These are phyloP conservation scores for Heliconius eleuchia DNA, from an alignment of 1,140 invertebrate genomes.

Conservation along the genomic window DNA sequence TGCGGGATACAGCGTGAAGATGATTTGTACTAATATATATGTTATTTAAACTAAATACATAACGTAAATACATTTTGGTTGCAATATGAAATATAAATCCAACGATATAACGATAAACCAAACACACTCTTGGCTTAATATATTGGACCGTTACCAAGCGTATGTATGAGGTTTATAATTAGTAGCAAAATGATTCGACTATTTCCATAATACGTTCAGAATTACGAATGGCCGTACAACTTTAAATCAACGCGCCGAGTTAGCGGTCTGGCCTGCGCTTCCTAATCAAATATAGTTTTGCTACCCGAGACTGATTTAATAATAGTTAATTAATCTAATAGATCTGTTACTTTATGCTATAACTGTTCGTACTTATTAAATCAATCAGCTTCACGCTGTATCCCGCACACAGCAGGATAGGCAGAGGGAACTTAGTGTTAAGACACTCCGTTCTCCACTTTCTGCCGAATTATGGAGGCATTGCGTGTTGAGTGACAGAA, in stretches of 20 bases:
- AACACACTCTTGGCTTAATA: not conserved
- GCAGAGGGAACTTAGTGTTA: too few relatives aligned
- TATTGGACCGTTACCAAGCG: not conserved
- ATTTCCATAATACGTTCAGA: conserved; percentile 32
- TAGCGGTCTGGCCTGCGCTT: conserved; percentile 10
- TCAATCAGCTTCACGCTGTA: too few relatives aligned
- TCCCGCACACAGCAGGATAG: too few relatives aligned
- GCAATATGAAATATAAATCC: not conserved
- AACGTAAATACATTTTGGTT: too few relatives aligned
- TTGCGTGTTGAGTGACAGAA: too few relatives aligned
- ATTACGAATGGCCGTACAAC: conserved; percentile 37
- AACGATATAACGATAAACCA: not conserved
- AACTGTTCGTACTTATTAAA: not conserved
- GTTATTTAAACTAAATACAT: too few relatives aligned
- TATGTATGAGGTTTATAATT: not conserved
- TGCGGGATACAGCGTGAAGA: too few relatives aligned
- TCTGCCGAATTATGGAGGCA: too few relatives aligned
- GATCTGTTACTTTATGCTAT: not conserved
- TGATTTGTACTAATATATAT: too few relatives aligned
- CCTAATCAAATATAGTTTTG: conserved; percentile 22
- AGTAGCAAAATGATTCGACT: conserved; percentile 1
- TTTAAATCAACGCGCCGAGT: conserved; percentile 26
- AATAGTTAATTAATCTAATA: not conserved
- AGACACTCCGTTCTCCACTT: too few relatives aligned
- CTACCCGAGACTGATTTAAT: not conserved